A percentile compares a stretch with the other conserved stretches of the same genome.
Conservation (phyloP, 1,140 invertebrate genomes). For the Pogonomyrmex californicus region DNA sequence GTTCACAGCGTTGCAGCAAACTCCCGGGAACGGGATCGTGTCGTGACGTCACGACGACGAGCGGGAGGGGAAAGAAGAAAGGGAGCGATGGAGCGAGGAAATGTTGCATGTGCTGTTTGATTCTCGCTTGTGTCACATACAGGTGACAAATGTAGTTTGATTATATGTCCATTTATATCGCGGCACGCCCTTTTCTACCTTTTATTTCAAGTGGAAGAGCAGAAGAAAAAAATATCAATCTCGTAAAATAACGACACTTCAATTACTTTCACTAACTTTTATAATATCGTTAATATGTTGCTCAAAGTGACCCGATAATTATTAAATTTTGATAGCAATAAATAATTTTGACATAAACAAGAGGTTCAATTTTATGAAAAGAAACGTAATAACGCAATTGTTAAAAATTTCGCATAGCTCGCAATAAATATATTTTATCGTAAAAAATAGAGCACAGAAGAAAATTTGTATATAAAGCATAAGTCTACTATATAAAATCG, state of each 20-base stretch:
- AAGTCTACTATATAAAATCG: neutral
- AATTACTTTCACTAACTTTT: neutral
- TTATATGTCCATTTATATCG: conserved; percentile 26
- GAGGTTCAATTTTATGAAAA: neutral
- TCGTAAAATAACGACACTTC: neutral
- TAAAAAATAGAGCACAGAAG: neutral
- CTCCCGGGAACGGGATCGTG: conserved; percentile 64
- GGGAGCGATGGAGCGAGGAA: neutral
- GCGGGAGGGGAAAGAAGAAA: neutral
- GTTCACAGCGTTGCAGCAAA: conserved; percentile 59
- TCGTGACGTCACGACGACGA: conserved; percentile 66
- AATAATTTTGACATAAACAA: neutral
- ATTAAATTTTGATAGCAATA: neutral
- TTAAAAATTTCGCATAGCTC: too few species aligned
- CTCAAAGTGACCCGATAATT: neutral
- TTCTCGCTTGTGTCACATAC: conserved; percentile 20
- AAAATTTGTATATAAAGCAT: neutral
- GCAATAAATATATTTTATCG: neutral
- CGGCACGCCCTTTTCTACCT: conserved; percentile 8
- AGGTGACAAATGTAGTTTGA: conserved; percentile 41
- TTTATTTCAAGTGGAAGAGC: neutral
- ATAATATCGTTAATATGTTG: neutral
- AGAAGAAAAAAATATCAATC: neutral
- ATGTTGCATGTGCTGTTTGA: conserved; percentile 57
- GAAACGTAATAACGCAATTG: too few species aligned